phyloP scores from a whole-genome alignment of 1,140 invertebrate species.

The Tetramorium simillimum region DNA sequence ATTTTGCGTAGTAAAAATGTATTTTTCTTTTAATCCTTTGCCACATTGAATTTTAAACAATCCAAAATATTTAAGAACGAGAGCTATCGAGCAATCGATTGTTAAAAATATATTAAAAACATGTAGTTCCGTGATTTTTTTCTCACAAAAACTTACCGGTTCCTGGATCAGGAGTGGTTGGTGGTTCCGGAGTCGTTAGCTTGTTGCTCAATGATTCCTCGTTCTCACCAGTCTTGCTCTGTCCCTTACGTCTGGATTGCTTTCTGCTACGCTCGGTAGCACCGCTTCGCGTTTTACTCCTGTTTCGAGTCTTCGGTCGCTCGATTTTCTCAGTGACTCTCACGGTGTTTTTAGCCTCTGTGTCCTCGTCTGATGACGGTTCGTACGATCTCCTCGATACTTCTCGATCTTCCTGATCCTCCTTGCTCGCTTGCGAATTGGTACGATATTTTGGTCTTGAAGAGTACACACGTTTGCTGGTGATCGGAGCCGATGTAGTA shows the following conservation, averaged over 20 bases:
- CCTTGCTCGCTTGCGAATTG: slow-evolving; percentile 52
- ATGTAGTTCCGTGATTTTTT: background rate
- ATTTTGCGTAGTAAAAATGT: background rate
- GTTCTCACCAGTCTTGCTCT: slow-evolving; percentile 2
- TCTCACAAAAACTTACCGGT: slow-evolving; percentile 86
- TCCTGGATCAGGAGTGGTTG: slow-evolving; percentile 95
- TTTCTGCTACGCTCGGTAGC: slow-evolving; percentile 58
- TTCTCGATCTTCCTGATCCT: slow-evolving; percentile 68
- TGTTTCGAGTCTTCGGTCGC: slow-evolving; percentile 51
- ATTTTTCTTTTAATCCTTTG: background rate
- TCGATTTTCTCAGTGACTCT: slow-evolving; percentile 45
- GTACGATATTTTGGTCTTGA: slow-evolving; percentile 70
- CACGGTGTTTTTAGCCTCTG: slow-evolving; percentile 73
- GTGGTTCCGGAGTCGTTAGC: slow-evolving; percentile 92
- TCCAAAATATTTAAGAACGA: background rate
- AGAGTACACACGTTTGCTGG: slow-evolving; percentile 64
- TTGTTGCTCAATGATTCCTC: slow-evolving; percentile 76
- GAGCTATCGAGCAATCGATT: background rate
- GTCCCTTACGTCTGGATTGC: slow-evolving; percentile 54
- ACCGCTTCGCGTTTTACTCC: slow-evolving; percentile 42
- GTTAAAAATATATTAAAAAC: background rate
- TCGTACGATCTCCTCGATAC: slow-evolving; percentile 65
- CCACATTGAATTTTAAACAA: background rate
- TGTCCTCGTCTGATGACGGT: slow-evolving; percentile 59
- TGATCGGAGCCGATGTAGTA: slow-evolving; percentile 64